Base-by-base conservation (phyloP, 2,797 vertebrate genomes). In the Lacerta viridis region DNA sequence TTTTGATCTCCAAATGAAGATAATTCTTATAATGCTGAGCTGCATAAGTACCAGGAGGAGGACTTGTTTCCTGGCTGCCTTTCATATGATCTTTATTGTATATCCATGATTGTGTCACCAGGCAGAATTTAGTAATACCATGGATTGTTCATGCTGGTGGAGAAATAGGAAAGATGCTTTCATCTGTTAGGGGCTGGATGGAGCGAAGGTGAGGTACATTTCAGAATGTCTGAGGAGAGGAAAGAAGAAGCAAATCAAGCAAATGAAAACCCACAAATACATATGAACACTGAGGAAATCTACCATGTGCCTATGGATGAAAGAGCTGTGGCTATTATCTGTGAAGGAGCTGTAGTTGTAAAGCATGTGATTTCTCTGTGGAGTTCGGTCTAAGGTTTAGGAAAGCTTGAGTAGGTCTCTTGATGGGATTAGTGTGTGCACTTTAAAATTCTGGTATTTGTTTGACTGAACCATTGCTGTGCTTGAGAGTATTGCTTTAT, bases 391-490 rank as follows among this genome's bases (percentile, higher is more conserved):
- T 78, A 68, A 77, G 50, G 2, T 3, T 84, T 84, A 84, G 74
- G 50, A 69, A 78, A 88, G 64, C 43, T 78, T 83, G 80, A 83
- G 36, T 78, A 84, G 29, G 74, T 61, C 50, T 59, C 18, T 84
- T 84, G 81, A 84, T 59, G 87, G 43, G 64, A 88, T 84, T 88
- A 71, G 1, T 71, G 43, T 50, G 43, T 77, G n/a, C 23, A 50
- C 10, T 64, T 68, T 78, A 68, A 79, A 86, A 86, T 36, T 50
- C 11, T 1, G 27, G 13, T 41, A 27, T 86, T 86, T 86, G 61
- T 17, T 25, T 88, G 72, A 23, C 81, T 84, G 64, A 84, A 59
- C 59, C 25, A 11, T 55, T 76, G 72, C 66, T 69, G 33, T 23
- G 68, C 13, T 55, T 78, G 33, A 59, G 29, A 69, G 59, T 59